Percentiles rank a stretch among this genome's conserved stretches.
Conservation (phyloP, 35 echinoderm and acorn worm species). For the Strongylocentrotus purpuratus region DNA sequence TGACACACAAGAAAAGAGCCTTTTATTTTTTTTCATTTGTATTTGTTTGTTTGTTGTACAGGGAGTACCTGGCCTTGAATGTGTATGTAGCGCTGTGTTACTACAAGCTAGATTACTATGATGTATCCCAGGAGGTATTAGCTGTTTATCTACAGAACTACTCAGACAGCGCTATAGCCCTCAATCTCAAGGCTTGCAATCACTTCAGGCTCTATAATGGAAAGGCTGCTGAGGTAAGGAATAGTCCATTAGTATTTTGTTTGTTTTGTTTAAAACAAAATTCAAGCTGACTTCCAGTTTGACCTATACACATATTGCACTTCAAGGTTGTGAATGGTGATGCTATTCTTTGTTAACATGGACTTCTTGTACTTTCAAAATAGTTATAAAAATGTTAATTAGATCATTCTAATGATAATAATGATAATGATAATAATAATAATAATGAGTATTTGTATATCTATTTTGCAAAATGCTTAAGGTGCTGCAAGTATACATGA, state of each 20-base stretch:
- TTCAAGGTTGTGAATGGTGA: too few species aligned
- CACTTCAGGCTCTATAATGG: constrained; percentile 98
- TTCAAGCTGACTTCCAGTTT: too few species aligned
- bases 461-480: too few species aligned
- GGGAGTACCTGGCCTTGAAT: constrained; percentile 94
- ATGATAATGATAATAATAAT: too few species aligned
- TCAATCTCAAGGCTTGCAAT: constrained; percentile 98
- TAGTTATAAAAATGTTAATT: too few species aligned
- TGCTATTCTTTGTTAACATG: too few species aligned
- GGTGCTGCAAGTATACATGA: too few species aligned
- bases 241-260: background rate
- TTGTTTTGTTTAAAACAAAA: too few species aligned
- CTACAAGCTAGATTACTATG: constrained; percentile 99
- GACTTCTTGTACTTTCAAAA: too few species aligned
- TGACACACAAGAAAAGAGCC: background rate
- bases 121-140: constrained; percentile 94
- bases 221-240: constrained; percentile 90
- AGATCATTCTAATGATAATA: too few species aligned
- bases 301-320: too few species aligned
- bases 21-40: constrained; percentile 18
- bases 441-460: too few species aligned
- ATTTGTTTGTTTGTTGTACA: constrained; percentile 59
- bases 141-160: constrained; percentile 95
- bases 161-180: constrained; percentile 90
- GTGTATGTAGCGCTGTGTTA: constrained; percentile 98